Evolutionary conservation across 2,888 invertebrate species (phyloP).

Genomic region (Mimas tiliae): DNA sequence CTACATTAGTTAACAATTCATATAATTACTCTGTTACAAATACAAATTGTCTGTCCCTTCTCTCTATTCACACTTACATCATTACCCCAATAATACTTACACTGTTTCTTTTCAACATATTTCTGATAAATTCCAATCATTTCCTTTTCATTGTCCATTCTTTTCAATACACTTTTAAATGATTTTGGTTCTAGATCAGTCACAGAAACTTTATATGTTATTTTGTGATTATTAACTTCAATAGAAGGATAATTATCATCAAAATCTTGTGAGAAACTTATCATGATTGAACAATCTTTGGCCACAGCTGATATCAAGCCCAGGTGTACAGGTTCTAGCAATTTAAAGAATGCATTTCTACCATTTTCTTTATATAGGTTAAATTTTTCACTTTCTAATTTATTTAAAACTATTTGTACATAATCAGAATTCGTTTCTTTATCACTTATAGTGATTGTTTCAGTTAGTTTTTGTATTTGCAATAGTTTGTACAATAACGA

Average conservation of each 20-base stretch:
- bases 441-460: slow-evolving; percentile 40
- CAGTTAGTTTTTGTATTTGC: slow-evolving; percentile 61
- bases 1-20: too few relatives aligned
- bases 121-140: slow-evolving; percentile 59
- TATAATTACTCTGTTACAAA: background rate
- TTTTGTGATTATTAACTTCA: slow-evolving; percentile 58
- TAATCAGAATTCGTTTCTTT: slow-evolving; percentile 49
- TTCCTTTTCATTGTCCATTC: slow-evolving; percentile 59
- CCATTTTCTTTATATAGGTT: slow-evolving; percentile 46
- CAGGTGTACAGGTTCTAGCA: slow-evolving; percentile 46
- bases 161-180: slow-evolving; percentile 58
- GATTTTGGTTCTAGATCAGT: slow-evolving; percentile 89
- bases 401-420: slow-evolving; percentile 54
- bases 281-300: slow-evolving; percentile 89
- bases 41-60: background rate
- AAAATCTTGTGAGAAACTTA: slow-evolving; percentile 72
- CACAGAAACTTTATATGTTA: slow-evolving; percentile 83
- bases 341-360: slow-evolving; percentile 48
- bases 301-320: slow-evolving; percentile 86
- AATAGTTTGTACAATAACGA: slow-evolving; percentile 60
- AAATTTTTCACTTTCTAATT: slow-evolving; percentile 47
- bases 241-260: slow-evolving; percentile 50
- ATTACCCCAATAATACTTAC: slow-evolving; percentile 50
- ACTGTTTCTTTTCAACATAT: slow-evolving; percentile 36
- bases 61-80: background rate